Percentiles rank a stretch among this genome's conserved stretches.
These are phyloP conservation scores for Pseudorhombus dupliciocellatus DNA, from an alignment of 2,113 vertebrate species.

Conservation along the genomic window DNA sequence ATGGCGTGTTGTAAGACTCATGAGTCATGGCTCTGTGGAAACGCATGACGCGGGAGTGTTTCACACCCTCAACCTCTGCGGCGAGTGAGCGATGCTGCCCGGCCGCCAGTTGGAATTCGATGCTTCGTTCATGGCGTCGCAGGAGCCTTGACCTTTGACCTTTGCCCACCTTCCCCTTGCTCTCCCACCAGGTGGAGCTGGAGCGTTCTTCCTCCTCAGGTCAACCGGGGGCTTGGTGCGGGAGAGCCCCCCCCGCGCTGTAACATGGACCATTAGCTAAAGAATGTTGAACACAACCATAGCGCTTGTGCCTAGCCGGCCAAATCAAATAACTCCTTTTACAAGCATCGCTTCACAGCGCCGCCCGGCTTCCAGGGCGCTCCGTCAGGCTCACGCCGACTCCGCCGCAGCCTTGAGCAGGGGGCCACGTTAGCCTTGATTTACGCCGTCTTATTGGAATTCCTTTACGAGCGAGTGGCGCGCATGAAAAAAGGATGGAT, in stretches of 20 bases:
- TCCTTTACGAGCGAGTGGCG: slow-evolving; percentile 62
- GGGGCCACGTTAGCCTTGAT: slow-evolving; percentile 56
- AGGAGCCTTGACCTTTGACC: no score
- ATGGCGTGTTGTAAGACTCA: slow-evolving; percentile 39
- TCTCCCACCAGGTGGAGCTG: not conserved
- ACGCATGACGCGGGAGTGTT: slow-evolving; percentile 70
- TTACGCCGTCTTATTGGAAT: slow-evolving; percentile 68
- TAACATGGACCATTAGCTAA: slow-evolving; percentile 70
- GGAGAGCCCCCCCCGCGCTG: slow-evolving; percentile 54
- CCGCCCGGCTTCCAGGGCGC: slow-evolving; percentile 41
- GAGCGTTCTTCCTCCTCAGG: slow-evolving; percentile 54
- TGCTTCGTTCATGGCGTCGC: no score
- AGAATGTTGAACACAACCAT: slow-evolving; percentile 72
- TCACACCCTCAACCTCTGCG: slow-evolving; percentile 72
- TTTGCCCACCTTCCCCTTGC: no score
- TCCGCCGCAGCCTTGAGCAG: slow-evolving; percentile 48
- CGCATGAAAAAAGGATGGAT: slow-evolving; percentile 54
- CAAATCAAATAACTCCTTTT: slow-evolving; percentile 75
- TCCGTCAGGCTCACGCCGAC: slow-evolving; percentile 50
- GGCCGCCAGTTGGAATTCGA: no score
- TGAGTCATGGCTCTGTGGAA: slow-evolving; percentile 52
- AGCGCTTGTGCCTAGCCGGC: slow-evolving; percentile 52
- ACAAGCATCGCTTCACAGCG: slow-evolving; percentile 60
- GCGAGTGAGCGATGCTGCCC: slow-evolving; percentile 66
- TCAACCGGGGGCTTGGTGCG: slow-evolving; percentile 51